These are phyloP conservation scores for Hyppa rectilinea DNA, from an alignment of 2,888 invertebrate species.

Conservation along the genomic window DNA sequence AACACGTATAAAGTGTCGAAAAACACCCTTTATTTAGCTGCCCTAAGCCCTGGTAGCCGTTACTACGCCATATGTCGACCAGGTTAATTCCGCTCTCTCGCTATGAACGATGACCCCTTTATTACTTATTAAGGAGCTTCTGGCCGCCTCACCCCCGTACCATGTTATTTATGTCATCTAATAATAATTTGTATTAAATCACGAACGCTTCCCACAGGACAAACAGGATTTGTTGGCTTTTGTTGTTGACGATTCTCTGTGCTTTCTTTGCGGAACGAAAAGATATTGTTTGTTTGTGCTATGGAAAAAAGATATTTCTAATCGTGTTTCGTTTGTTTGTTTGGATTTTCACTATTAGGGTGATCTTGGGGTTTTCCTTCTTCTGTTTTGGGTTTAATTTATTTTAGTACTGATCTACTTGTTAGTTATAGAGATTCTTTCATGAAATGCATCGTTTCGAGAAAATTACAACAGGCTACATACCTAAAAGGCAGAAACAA, in stretches of 20 bases:
- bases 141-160: slow-evolving; percentile 81
- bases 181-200: slow-evolving; percentile 91
- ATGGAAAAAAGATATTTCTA: slow-evolving; percentile 75
- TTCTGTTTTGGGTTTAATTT: slow-evolving; percentile 29
- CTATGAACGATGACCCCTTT: slow-evolving; percentile 90
- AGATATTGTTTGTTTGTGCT: slow-evolving; percentile 80
- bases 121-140: slow-evolving; percentile 90
- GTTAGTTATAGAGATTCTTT: neutral
- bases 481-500: too few relatives aligned
- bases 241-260: slow-evolving; percentile 82
- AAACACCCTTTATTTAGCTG: slow-evolving; percentile 66
- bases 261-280: slow-evolving; percentile 78
- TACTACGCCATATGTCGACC: slow-evolving; percentile 81
- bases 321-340: slow-evolving; percentile 67
- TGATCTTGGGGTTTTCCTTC: slow-evolving; percentile 24
- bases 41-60: slow-evolving; percentile 65
- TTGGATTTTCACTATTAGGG: slow-evolving; percentile 61
- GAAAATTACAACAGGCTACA: neutral
- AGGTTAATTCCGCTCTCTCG: slow-evolving; percentile 83
- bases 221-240: slow-evolving; percentile 90
- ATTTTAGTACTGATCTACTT: neutral
- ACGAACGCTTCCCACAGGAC: slow-evolving; percentile 87
- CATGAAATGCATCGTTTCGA: neutral
- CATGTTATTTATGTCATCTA: slow-evolving; percentile 90
- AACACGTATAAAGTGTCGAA: slow-evolving; percentile 59